Evolutionary conservation across 1,140 invertebrate species (phyloP).

Genomic region (Epicauta chinensis): DNA sequence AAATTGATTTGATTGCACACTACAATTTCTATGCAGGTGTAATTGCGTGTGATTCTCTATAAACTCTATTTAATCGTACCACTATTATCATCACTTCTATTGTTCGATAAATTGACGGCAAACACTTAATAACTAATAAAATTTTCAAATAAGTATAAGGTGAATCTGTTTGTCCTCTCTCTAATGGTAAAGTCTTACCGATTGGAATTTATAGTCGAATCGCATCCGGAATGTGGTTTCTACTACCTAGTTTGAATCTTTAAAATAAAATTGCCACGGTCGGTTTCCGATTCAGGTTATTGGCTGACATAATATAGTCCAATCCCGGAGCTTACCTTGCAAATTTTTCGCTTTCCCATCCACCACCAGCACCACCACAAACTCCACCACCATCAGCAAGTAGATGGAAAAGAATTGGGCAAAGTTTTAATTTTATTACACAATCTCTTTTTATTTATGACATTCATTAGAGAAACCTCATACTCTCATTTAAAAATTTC

Average conservation of each 20-base stretch:
- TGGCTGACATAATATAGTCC: constrained; percentile 13
- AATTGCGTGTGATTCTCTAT: too few species aligned
- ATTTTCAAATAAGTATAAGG: too few species aligned
- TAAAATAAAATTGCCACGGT: constrained; percentile 21
- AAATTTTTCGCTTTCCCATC: constrained; percentile 3
- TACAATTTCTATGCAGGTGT: too few species aligned
- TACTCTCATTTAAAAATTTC: too few species aligned
- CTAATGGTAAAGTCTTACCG: not conserved
- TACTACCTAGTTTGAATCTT: constrained; percentile 19
- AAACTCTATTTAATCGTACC: too few species aligned
- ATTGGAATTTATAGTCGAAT: constrained; percentile 22
- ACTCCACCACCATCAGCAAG: too few species aligned
- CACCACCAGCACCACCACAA: too few species aligned
- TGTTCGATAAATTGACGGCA: too few species aligned
- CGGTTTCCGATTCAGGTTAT: constrained; percentile 15
- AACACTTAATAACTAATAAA: too few species aligned
- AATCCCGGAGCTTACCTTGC: constrained; percentile 6
- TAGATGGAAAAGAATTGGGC: not conserved
- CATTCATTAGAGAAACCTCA: not conserved
- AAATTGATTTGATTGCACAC: too few species aligned
- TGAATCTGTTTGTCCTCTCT: too few species aligned
- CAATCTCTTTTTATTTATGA: constrained; percentile 2
- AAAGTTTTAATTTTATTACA: constrained; percentile 12
- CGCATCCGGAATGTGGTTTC: constrained; percentile 14
- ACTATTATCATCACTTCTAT: too few species aligned